Percentiles rank a stretch among this genome's conserved stretches.
Conservation (phyloP, 2,888 invertebrate genomes). For the Andrena hattorfiana region DNA sequence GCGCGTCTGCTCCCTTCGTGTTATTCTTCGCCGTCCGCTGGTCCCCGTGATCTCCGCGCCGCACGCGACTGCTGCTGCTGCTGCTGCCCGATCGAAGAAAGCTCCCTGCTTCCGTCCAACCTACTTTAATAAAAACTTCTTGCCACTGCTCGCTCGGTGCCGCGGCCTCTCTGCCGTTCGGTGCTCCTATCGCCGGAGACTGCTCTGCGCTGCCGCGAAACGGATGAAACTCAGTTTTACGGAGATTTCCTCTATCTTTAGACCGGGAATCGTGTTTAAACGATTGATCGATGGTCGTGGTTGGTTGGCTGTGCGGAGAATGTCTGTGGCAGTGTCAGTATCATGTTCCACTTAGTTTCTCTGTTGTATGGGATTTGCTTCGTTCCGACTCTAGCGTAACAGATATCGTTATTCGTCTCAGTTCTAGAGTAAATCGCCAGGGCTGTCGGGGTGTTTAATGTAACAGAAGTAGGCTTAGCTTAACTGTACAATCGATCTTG, state of each 20-base stretch:
- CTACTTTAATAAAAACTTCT: slow-evolving; percentile 45
- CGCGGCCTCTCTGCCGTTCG: background rate
- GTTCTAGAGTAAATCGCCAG: too few relatives aligned
- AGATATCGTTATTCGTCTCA: too few relatives aligned
- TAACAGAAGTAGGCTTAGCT: background rate
- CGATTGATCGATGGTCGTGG: background rate
- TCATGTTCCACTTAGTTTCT: background rate
- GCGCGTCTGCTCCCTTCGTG: slow-evolving; percentile 17
- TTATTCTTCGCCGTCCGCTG: slow-evolving; percentile 14
- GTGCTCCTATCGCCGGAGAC: background rate
- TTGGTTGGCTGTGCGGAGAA: background rate
- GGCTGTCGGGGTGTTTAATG: too few relatives aligned
- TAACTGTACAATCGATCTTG: slow-evolving; percentile 20
- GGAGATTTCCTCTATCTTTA: too few relatives aligned
- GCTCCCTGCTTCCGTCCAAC: slow-evolving; percentile 39
- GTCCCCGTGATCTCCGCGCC: slow-evolving; percentile 29
- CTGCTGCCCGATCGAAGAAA: slow-evolving; percentile 24
- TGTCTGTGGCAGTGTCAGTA: background rate
- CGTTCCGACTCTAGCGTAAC: background rate
- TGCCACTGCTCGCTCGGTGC: slow-evolving; percentile 6
- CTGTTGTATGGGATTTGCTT: background rate
- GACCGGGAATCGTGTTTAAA: background rate
- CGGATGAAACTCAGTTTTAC: background rate
- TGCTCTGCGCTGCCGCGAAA: background rate
- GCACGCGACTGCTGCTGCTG: background rate